These are phyloP conservation scores for Lydus trimaculatus DNA, from an alignment of 2,888 invertebrate species.

Conservation along the genomic window DNA sequence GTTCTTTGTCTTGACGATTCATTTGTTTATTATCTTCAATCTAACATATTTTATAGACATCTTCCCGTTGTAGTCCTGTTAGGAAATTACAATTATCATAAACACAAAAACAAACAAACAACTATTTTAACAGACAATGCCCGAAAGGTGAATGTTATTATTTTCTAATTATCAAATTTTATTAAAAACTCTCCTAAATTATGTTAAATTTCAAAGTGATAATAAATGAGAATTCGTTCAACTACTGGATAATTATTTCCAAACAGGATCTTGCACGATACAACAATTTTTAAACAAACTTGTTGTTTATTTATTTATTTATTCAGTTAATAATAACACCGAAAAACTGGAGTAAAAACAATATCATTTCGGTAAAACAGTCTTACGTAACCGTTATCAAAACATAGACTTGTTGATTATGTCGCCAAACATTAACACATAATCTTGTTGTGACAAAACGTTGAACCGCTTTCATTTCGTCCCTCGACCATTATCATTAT, in stretches of 20 bases:
- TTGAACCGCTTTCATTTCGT: neutral
- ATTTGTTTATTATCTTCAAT: constrained; percentile 28
- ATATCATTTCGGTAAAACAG: neutral
- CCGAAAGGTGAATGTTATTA: neutral
- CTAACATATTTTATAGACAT: constrained; percentile 13
- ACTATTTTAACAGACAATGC: neutral
- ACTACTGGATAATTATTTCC: neutral
- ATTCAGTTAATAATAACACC: neutral
- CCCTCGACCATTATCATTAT: neutral
- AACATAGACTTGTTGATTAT: constrained; percentile 1
- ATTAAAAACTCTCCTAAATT: neutral
- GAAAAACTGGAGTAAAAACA: neutral
- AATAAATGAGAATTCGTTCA: neutral
- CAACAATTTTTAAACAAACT: neutral
- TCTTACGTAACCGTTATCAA: neutral
- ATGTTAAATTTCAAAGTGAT: neutral
- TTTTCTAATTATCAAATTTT: neutral
- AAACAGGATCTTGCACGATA: neutral
- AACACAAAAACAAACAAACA: neutral
- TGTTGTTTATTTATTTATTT: neutral
- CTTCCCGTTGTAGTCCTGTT: neutral
- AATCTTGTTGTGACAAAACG: neutral
- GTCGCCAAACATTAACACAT: neutral
- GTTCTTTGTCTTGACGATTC: constrained; percentile 33
- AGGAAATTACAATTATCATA: neutral